Base-by-base conservation (phyloP, 2,888 invertebrate species). In the Scotopteryx bipunctaria region DNA sequence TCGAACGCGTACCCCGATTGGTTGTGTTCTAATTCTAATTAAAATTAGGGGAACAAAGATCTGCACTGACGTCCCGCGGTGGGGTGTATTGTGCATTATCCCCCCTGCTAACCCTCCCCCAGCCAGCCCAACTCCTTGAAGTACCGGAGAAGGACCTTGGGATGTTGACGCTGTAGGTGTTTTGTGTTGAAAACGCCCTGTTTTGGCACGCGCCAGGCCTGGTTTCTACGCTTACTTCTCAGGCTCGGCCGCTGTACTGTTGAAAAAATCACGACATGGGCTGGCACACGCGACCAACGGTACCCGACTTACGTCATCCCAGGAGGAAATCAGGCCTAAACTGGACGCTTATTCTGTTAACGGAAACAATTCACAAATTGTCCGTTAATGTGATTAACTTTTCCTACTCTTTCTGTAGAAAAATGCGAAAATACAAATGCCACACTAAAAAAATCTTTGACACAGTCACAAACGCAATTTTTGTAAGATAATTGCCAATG, bases 381-480 rank as follows among this genome's bases (percentile, higher is more conserved):
- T 38, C 33, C 32, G 9, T 25, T 33, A 37, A 19, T 38, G 41
- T 35, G 23, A 42, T 42, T 37, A 41, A 17, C 31, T 52, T 52
- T 42, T 27, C 36, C 21, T 40, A 31, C 15, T 4, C 25, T 25
- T 31, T 46, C 13, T 17, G 32, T 32, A 15, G 5, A 29, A 32
- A 32, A 15, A 3, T 9, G 19, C 9, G 17, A 19, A n/a, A n/a
- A n/a, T n/a, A n/a, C n/a, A n/a, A n/a, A n/a, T n/a, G 11, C 11
- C 3, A 11, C 11, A 35, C 35, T 32, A 19, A 35, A 35, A 35
- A 19, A 19, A 17, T 19, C n/a, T 19, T 13, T 3, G 15, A 6
- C 3, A 4, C 19, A 32, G 14, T 17, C 9, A 32, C 19, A 32
- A 17, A 40, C 37, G 3, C 8, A 29, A 17, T 11, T 16, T 6